phyloP scores from a whole-genome alignment of 2,888 invertebrate genomes.

The Criorhina ranunculi region DNA sequence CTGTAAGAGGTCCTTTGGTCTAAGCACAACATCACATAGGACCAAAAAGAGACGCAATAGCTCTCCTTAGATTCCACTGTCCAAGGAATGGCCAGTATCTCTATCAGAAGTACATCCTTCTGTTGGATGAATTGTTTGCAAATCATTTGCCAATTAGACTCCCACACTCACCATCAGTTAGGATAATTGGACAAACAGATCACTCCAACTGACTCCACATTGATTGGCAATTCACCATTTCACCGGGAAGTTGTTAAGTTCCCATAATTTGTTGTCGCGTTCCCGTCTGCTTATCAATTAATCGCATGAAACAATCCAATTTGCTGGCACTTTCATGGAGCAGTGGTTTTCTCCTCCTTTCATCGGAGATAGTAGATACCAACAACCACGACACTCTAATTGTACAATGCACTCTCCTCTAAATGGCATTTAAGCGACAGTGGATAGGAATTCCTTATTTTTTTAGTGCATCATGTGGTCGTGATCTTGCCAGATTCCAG shows the following conservation, averaged over 20 bases:
- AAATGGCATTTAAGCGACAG: constrained; percentile 46
- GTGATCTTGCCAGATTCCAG: constrained; percentile 67
- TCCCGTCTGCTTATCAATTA: constrained; percentile 53
- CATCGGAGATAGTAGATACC: constrained; percentile 48
- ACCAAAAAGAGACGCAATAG: too few relatives aligned
- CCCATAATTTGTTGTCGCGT: constrained; percentile 37
- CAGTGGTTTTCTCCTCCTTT: constrained; percentile 29
- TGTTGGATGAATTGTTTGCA: too few relatives aligned
- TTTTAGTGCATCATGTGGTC: constrained; percentile 47
- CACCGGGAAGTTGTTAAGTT: constrained; percentile 21
- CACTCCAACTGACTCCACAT: constrained; percentile 7
- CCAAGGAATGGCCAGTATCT: too few relatives aligned
- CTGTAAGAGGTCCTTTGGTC: too few relatives aligned
- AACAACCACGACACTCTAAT: constrained; percentile 42
- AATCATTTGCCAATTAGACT: not conserved
- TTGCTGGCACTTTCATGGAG: constrained; percentile 54
- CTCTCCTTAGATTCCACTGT: too few relatives aligned
- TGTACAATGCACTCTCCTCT: constrained; percentile 47
- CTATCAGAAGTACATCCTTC: too few relatives aligned
- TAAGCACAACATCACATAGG: too few relatives aligned
- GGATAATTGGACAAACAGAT: constrained; percentile 34
- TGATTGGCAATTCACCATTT: constrained; percentile 28
- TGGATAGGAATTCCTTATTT: constrained; percentile 36
- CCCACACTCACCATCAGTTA: constrained; percentile 1
- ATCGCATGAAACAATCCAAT: constrained; percentile 58